Percentiles rank a stretch among this genome's conserved stretches.
Conservation (phyloP, 2,888 invertebrate species). For the Parnassius smintheus region DNA sequence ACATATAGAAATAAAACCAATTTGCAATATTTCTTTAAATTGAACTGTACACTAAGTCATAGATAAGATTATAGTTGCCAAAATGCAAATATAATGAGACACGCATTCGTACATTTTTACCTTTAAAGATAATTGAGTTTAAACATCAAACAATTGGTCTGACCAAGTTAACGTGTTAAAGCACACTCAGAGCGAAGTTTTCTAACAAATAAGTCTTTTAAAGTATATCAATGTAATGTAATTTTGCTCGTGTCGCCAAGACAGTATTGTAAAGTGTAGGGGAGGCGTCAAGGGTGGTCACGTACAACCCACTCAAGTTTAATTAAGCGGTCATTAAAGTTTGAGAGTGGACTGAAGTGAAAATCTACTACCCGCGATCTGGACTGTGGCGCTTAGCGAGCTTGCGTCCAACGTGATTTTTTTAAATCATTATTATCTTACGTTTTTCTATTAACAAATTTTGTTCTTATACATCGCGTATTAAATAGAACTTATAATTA, state of each 20-base stretch:
- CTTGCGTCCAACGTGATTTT: conserved; percentile 35
- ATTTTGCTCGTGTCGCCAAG: conserved; percentile 24
- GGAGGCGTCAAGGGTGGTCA: conserved; percentile 41
- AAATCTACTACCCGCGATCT: conserved; percentile 22
- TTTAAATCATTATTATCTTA: conserved; percentile 33
- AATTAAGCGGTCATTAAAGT: conserved; percentile 67
- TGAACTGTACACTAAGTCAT: no score
- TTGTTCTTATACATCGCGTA: conserved; percentile 5
- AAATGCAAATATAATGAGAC: no score
- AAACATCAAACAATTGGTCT: no score
- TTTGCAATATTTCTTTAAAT: no score
- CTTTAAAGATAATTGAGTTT: no score
- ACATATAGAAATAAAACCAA: no score
- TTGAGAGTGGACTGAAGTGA: conserved; percentile 42
- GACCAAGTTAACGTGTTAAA: background rate
- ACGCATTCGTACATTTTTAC: no score
- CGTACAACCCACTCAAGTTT: conserved; percentile 53
- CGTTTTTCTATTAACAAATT: conserved; percentile 26
- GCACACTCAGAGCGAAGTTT: conserved; percentile 7
- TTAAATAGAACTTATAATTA: background rate
- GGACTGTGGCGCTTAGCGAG: conserved; percentile 35
- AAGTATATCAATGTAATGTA: conserved; percentile 26
- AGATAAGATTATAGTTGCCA: no score
- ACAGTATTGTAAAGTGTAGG: conserved; percentile 5
- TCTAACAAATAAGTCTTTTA: conserved; percentile 17